These are phyloP conservation scores for Simalia tracyae DNA, from an alignment of 2,797 vertebrate species.

Conservation along the genomic window DNA sequence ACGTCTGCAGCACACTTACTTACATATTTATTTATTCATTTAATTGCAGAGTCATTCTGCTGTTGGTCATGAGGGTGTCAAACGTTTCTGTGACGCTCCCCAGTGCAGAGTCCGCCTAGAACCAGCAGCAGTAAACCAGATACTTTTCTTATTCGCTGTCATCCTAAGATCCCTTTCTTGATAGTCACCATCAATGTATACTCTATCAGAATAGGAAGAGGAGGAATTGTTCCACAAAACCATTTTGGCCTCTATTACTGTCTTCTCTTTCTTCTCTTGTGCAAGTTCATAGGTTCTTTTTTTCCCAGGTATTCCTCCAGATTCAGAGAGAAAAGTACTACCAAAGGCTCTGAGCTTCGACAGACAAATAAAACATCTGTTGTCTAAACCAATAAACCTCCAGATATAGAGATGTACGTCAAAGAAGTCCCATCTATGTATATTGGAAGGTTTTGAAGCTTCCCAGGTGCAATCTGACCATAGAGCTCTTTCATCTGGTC, in stretches of 20 bases:
- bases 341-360: background rate
- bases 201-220: background rate
- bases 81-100: background rate
- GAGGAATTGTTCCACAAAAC: background rate
- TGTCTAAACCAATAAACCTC: background rate
- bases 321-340: background rate
- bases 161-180: background rate
- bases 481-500: background rate
- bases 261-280: background rate
- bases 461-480: background rate
- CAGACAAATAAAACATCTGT: background rate
- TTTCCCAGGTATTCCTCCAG: background rate
- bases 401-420: background rate
- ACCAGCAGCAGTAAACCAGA: background rate
- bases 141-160: background rate
- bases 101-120: background rate
- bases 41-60: too few species aligned
- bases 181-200: background rate
- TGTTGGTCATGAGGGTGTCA: background rate
- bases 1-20: too few species aligned
- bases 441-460: background rate
- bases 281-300: background rate
- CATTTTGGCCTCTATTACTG: background rate
- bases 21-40: too few species aligned
- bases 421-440: background rate